These are phyloP conservation scores for Antrozous pallidus DNA, from an alignment of 2,797 vertebrate species.

Conservation along the genomic window DNA sequence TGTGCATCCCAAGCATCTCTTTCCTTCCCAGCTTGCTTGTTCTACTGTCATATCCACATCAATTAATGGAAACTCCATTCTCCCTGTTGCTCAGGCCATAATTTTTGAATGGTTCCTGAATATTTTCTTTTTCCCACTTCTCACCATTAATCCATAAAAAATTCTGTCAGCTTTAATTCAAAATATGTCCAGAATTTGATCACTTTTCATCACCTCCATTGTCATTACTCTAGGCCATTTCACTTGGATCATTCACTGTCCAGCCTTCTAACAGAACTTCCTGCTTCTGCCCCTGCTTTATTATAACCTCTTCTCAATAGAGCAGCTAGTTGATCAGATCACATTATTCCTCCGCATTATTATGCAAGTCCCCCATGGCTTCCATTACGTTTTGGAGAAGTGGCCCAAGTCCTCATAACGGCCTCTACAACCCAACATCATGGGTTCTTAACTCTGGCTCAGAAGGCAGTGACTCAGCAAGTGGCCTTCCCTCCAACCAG, in stretches of 20 bases:
- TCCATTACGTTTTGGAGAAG: not conserved
- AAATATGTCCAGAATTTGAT: not conserved
- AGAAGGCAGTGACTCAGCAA: not conserved
- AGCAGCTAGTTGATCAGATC: too few relatives aligned
- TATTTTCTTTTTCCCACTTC: not conserved
- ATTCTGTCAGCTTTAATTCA: not conserved
- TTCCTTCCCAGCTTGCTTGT: not conserved
- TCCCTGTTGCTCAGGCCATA: not conserved
- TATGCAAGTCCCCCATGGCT: not conserved
- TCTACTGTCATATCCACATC: not conserved
- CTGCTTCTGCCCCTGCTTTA: not conserved
- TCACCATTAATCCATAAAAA: not conserved
- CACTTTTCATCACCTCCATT: not conserved
- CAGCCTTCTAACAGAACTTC: not conserved
- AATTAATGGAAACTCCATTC: not conserved
- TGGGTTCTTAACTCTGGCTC: not conserved
- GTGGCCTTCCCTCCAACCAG: not conserved
- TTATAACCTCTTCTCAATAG: not conserved
- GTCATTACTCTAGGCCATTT: not conserved
- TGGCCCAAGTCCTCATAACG: not conserved
- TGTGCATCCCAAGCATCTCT: rapidly evolving
- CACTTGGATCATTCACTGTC: not conserved
- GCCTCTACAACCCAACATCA: not conserved
- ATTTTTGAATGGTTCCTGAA: not conserved
- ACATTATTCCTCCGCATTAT: not conserved